Evolutionary conservation across 2,888 invertebrate genomes (phyloP), one percentile per base, ranked within the genome.

Genomic region (Pyrochroa serraticornis): DNA sequence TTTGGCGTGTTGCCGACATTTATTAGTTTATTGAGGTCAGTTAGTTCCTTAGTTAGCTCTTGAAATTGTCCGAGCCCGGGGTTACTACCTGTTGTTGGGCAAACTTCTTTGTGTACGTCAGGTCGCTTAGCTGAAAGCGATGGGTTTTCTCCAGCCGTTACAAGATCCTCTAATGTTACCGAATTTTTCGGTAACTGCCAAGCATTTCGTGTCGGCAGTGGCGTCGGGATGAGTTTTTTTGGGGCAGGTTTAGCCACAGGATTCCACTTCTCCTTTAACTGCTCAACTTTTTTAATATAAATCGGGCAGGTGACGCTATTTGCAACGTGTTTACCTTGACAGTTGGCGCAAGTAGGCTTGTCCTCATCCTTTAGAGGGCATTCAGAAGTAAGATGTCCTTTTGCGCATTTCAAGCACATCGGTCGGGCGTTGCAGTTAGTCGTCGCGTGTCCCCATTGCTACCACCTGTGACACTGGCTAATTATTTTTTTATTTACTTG

Each of bases 401-500:
- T 31, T 6, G 33, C 32, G 9, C 44, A 44, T 31, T 44, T 44
- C 1, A 44, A 1, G 1, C 44, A 44, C 6, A n/a, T 33, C 5
- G 44, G 44, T 8, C 9, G 3, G 5, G 10, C 9, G 9, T 8
- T 10, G 44, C 44, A 44, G 31, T 44, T 44, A 10, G 44, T 12
- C 3, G 44, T 10, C 2, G 44, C 44, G n/a, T 44, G 44, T 32
- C 44, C 31, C 44, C 44, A 44, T 6, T 8, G 6, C 31, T 44
- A 31, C 5, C 44, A 44, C 2, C 44, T 30, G n/a, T 32, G 30
- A 10, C 33, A 44, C 3, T 44, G 44, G 1, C 9, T 44, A 6
- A 44, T 32, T 44, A 2, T 5, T 6, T 30, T 32, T 7, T 12
- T 9, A 10, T n/a, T 44, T 9, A 8, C 8, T 6, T 32, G 9